phyloP scores from a whole-genome alignment of 2,113 vertebrate species.

The Alligator sinensis region DNA sequence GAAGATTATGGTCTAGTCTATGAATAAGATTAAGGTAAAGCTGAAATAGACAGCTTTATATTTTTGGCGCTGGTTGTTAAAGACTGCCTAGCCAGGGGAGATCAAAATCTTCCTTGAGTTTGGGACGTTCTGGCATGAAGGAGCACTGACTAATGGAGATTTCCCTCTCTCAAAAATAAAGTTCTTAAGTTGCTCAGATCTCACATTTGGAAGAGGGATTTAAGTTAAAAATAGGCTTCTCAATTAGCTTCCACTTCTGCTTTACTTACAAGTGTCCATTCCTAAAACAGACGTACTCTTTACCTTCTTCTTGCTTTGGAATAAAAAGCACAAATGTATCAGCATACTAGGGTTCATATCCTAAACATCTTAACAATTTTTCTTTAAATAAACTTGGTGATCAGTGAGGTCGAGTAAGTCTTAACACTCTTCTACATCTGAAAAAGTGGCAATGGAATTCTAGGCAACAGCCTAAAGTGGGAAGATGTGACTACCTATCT shows the following conservation, averaged over 20 bases:
- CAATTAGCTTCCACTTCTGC: background rate
- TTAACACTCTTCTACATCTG: too few relatives aligned
- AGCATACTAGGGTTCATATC: too few relatives aligned
- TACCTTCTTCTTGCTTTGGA: background rate
- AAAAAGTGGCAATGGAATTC: too few relatives aligned
- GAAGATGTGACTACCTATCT: background rate
- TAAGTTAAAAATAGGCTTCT: background rate
- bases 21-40: background rate
- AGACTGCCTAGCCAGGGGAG: background rate
- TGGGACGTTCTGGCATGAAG: background rate
- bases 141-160: background rate
- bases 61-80: background rate
- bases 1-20: too few relatives aligned
- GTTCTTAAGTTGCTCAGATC: background rate
- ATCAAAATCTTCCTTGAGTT: background rate
- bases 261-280: background rate
- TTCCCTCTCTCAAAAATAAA: background rate
- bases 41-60: background rate
- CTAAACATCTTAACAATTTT: background rate
- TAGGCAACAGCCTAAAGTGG: background rate
- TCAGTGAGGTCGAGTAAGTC: background rate
- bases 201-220: background rate
- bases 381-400: background rate
- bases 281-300: background rate
- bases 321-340: too few relatives aligned